phyloP scores from a whole-genome alignment of 2,888 invertebrate species.

The Cheilosia vulpina region DNA sequence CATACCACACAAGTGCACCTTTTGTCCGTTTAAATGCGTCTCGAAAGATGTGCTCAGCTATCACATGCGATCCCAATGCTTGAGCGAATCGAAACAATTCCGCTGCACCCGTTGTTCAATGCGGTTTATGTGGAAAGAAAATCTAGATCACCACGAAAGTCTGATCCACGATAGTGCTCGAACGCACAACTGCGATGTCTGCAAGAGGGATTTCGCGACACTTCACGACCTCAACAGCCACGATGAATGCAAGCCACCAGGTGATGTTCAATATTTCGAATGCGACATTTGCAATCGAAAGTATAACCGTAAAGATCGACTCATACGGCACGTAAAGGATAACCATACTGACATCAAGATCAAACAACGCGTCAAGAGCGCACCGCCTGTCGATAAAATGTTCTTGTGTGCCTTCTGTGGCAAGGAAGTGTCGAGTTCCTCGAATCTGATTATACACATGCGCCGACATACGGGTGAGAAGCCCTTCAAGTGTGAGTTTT shows the following conservation, averaged over 20 bases:
- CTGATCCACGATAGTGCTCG: slow-evolving; percentile 60
- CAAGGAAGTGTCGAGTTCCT: slow-evolving; percentile 86
- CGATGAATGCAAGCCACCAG: slow-evolving; percentile 53
- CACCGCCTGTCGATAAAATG: slow-evolving; percentile 82
- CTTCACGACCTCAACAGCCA: slow-evolving; percentile 60
- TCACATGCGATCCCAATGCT: slow-evolving; percentile 84
- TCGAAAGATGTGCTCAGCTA: slow-evolving; percentile 84
- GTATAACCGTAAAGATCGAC: slow-evolving; percentile 81
- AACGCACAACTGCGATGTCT: slow-evolving; percentile 45
- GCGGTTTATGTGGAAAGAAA: slow-evolving; percentile 82
- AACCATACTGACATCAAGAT: slow-evolving; percentile 55
- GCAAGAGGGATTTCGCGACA: slow-evolving; percentile 62
- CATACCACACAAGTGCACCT: slow-evolving; percentile 84
- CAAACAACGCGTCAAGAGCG: slow-evolving; percentile 21
- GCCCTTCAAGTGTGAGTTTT: slow-evolving; percentile 87
- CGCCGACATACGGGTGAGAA: slow-evolving; percentile 88
- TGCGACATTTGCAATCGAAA: slow-evolving; percentile 80
- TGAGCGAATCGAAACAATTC: slow-evolving; percentile 79
- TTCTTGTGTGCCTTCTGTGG: slow-evolving; percentile 86
- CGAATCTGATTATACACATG: slow-evolving; percentile 87
- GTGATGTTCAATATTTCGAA: slow-evolving; percentile 77
- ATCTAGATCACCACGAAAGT: slow-evolving; percentile 78
- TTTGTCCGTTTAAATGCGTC: slow-evolving; percentile 85
- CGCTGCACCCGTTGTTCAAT: slow-evolving; percentile 80
- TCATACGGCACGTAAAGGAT: slow-evolving; percentile 80